Base-by-base conservation (phyloP, 2,888 invertebrate species). In the Trissolcus brochymenae region DNA sequence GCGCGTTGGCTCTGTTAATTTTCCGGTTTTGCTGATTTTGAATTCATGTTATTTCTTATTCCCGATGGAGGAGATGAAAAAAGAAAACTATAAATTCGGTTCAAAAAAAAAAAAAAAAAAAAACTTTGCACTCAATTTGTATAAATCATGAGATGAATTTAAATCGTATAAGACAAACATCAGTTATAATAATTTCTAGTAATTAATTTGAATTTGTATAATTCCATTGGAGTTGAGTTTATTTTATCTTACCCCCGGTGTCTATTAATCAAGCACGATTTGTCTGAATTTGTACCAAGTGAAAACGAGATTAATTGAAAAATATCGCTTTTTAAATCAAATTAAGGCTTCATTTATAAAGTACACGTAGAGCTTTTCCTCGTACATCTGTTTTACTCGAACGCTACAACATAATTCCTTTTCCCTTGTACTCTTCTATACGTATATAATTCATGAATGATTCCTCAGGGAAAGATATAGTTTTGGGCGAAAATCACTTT, bases 321-420 rank as follows among this genome's bases (percentile, higher is more conserved):
- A 75, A 60, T 75, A 75, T 75, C 46, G 75, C 75, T 65, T 75
- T 75, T 75, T 75, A 70, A 75, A 75, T 75, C 68, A 70, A 75
- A 70, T 65, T 75, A 75, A 46, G 17, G 59, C n/a, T 75, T 75
- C 75, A 75, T 75, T 75, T 75, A 70, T 75, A 70, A 64, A 65
- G 65, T 70, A 75, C 65, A 70, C 68, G 70, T 50, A 57, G 29
- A n/a, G 49, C 64, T 70, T n/a, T 59, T 51, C 53, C 61, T 50
- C 55, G 55, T 66, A 55, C 68, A 56, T 76, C 50, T 61, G 68
- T 61, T 76, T 70, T 70, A 65, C 43, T 65, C 67, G 55, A 68
- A 65, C 70, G 16, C 35, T 54, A 41, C 60, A 65, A 70, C 66
- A 60, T 76, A 76, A 76, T 76, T 76, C 57, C 65, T 70, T 40